phyloP scores from a whole-genome alignment of 2,797 vertebrate species.

The Manis pentadactyla region DNA sequence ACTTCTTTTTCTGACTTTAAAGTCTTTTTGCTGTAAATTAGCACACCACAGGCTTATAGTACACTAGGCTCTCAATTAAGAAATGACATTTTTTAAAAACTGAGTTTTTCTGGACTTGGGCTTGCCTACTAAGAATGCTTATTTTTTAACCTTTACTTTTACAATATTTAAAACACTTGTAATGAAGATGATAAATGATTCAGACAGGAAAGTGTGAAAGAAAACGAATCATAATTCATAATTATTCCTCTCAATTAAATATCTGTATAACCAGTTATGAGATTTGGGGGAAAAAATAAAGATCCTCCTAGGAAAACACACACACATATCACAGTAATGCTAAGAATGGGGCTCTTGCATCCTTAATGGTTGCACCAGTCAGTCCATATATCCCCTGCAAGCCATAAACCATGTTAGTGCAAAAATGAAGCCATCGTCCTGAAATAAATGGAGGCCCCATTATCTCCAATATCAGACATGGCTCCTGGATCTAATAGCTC shows the following conservation, averaged over 20 bases:
- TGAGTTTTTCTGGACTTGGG: slow-evolving; percentile 16
- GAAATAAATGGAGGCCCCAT: slow-evolving; percentile 79
- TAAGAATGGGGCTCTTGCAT: slow-evolving; percentile 60
- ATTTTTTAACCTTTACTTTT: slow-evolving; percentile 75
- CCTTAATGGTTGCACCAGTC: slow-evolving; percentile 69
- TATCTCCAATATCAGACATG: slow-evolving; percentile 74
- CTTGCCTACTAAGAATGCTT: slow-evolving; percentile 64
- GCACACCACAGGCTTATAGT: not conserved
- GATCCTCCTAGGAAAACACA: slow-evolving; percentile 80
- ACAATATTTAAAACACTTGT: slow-evolving; percentile 75
- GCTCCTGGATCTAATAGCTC: slow-evolving; percentile 73
- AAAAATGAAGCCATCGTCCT: slow-evolving; percentile 75
- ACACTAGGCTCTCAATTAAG: slow-evolving; percentile 7
- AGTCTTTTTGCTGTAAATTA: not conserved
- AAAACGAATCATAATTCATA: slow-evolving; percentile 80
- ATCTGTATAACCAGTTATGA: slow-evolving; percentile 83
- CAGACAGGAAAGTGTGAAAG: slow-evolving; percentile 79
- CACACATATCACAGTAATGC: slow-evolving; percentile 61
- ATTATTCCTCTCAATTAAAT: slow-evolving; percentile 84
- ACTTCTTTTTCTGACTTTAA: slow-evolving; percentile 46
- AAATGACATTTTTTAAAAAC: slow-evolving; percentile 28
- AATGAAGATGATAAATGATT: slow-evolving; percentile 74
- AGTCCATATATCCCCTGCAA: slow-evolving; percentile 78
- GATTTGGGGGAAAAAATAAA: slow-evolving; percentile 82
- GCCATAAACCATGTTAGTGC: slow-evolving; percentile 72